Base-by-base conservation (phyloP, 2,888 invertebrate species). In the Acanthoscelides obtectus region DNA sequence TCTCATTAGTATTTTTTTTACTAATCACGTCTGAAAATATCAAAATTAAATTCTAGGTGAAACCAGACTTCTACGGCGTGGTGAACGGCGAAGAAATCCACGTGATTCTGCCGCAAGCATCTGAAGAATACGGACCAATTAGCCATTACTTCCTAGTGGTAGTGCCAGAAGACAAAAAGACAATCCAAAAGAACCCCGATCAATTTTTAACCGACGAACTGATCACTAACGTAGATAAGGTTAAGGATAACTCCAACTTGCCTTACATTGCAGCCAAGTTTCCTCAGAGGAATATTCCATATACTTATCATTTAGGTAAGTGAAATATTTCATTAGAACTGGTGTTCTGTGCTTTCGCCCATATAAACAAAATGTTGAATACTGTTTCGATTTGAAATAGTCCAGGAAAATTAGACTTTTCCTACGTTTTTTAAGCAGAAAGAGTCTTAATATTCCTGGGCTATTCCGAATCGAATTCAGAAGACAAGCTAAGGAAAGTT, bases 111-210 rank as follows among this genome's bases (percentile, higher is more conserved):
- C 97, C 96, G 45, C 96, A 96, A 87, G 98, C 99, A 0, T 97
- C 97, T 0, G 99, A 99, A 87, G 98, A 98, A 86, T 98, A 98
- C 83, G 99, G 99, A 22, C 97, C 97, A 6, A 97, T 99, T 79
- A 96, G 96, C 72, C 97, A 99, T 87, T 99, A 99, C 87, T 97
- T 94, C 86, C 87, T 99, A 81, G 93, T 98, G 79, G 97, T 99
- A 72, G 97, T 99, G 22, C 98, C 98, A 2, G 95, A 96, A 81
- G 94, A 96, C 81, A 93, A 93, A 82, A 87, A 89, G 0, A 91
- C 90, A 74, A 86, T 90, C 70, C 90, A 93, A 81, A 94, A 93
- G 85, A 91, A 94, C 83, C 96, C 97, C 0, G 96, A 97, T 86
- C 96, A 96, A 85, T 94, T 95, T 85, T 88, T 94, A 80, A 95